phyloP scores from a whole-genome alignment of 2,113 vertebrate species.

The Phainopepla nitens region DNA sequence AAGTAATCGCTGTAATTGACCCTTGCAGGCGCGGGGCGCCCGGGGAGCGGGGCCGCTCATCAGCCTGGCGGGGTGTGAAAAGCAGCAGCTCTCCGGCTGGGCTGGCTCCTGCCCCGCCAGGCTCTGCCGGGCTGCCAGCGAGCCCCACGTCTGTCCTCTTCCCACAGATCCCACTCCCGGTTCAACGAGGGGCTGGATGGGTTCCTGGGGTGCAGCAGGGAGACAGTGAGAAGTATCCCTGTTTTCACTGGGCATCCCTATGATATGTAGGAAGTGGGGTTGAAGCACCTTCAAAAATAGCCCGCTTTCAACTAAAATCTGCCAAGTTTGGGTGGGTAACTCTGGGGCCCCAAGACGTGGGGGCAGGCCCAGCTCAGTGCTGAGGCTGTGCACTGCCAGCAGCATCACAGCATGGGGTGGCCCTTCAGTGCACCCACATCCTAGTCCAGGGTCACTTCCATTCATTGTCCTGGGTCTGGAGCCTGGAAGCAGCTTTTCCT shows the following conservation, averaged over 20 bases:
- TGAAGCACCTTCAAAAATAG: neutral
- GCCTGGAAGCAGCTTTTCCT: neutral
- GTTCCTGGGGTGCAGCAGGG: neutral
- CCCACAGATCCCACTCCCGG: fast-evolving
- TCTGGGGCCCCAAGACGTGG: fast-evolving
- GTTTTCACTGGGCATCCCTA: neutral
- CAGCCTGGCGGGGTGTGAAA: constrained; percentile 41
- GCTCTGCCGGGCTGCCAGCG: neutral
- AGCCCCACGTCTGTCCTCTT: neutral
- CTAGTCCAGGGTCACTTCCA: fast-evolving
- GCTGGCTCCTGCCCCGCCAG: neutral
- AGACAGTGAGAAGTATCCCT: neutral
- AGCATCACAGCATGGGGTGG: fast-evolving
- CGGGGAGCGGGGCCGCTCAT: neutral
- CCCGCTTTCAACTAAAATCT: neutral
- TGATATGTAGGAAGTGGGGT: fast-evolving
- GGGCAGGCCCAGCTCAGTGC: neutral
- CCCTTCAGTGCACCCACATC: neutral
- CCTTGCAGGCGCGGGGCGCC: constrained; percentile 40
- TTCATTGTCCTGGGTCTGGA: neutral
- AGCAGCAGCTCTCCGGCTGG: neutral
- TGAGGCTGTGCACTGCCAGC: neutral
- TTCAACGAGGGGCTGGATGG: fast-evolving
- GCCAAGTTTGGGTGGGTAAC: neutral
- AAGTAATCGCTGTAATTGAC: constrained; percentile 60